Base-by-base conservation (phyloP, 2,888 invertebrate species). In the Prosapia bicincta region DNA sequence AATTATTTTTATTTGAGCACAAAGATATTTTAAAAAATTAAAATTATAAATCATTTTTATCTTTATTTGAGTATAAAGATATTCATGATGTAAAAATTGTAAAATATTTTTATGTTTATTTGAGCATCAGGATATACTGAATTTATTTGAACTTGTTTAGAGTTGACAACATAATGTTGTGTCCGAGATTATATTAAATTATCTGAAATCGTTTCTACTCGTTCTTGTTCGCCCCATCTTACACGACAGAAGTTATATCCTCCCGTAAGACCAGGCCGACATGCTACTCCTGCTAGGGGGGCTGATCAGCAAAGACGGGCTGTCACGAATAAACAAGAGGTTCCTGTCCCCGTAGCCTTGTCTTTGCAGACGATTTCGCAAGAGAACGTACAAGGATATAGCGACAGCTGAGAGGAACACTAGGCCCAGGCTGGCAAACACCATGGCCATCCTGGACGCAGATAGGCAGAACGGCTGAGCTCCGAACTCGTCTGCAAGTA, bases 361-460 rank as follows among this genome's bases (percentile, higher is more conserved):
- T n/a, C 38, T 24, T 66, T 71, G 25, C 26, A 75, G 43, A 20
- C 76, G 74, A 74, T 79, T 78, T 67, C 79, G 75, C 67, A 80
- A 77, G 71, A 93, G 83, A 2, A 91, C 91, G 43, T 89, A 89
- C 76, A 92, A 89, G 2, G 92, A 90, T 13, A 92, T 89, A 2
- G 91, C 88, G 9, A 93, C 89, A 7, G 93, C 93, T 74, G 90
- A 86, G 0, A 93, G 85, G 83, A 93, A 92, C 78, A 93, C 90
- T 6, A 92, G 84, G 5, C 93, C 92, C 81, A 93, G 84, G 0
- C 92, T 86, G 82, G 92, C 92, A 82, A 93, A 93, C 0, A 92
- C 90, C 71, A 93, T 86, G 13, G 93, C 92, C 88, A 93, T 89
- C 86, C 91, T 92, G 7, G 92, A 91, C 20, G 92, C 90, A 10